Evolutionary conservation across 2,888 invertebrate genomes (phyloP).

Genomic region (Eilema sororculum): DNA sequence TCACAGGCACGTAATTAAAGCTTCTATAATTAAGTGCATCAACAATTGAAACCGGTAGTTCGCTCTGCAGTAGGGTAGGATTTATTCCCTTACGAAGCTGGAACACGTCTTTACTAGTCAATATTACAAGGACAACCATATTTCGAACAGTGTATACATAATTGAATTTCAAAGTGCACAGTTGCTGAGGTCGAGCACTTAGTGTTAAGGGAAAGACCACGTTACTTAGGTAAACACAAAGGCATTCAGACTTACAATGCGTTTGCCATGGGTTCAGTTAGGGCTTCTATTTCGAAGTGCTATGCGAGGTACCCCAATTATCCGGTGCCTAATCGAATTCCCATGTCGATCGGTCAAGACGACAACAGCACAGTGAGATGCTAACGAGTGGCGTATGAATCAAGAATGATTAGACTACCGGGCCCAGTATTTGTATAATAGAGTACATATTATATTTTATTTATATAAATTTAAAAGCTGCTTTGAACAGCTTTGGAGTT

Average conservation of each 20-base stretch:
- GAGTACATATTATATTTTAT: too few species aligned
- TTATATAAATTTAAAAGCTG: too few species aligned
- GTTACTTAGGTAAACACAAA: conserved; percentile 25
- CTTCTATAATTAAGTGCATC: too few species aligned
- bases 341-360: conserved; percentile 59
- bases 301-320: conserved; percentile 55
- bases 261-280: conserved; percentile 5
- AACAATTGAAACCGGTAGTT: too few species aligned
- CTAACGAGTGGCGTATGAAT: conserved; percentile 31
- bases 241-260: conserved; percentile 24
- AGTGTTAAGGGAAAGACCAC: conserved; percentile 32
- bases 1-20: too few species aligned
- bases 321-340: conserved; percentile 68
- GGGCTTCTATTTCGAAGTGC: conserved; percentile 26
- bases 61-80: too few species aligned
- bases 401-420: not conserved
- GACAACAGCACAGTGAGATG: conserved; percentile 25
- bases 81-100: too few species aligned
- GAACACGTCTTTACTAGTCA: not conserved
- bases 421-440: not conserved
- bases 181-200: conserved; percentile 18
- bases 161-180: conserved; percentile 15
- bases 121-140: not conserved
- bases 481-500: too few species aligned
- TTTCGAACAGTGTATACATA: not conserved